Base-by-base conservation (phyloP, 2,888 invertebrate genomes). In the Latrodectus elegans region DNA sequence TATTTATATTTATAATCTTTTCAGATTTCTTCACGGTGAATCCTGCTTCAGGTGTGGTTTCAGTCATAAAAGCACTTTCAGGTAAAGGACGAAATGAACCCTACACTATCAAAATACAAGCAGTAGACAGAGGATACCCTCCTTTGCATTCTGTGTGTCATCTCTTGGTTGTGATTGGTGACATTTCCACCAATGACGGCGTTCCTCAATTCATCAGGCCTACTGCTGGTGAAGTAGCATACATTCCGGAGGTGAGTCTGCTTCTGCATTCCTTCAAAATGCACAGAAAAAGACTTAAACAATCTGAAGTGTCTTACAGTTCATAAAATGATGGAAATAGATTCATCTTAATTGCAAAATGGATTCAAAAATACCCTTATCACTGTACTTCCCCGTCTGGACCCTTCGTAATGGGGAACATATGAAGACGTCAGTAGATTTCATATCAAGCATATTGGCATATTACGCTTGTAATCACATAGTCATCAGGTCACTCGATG, bases 171-270 rank as follows among this genome's bases (percentile, higher is more conserved):
- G 88, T 89, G 26, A 87, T 90, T 12, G 96, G 96, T 0, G 96
- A 96, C 90, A 95, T 96, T 0, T 95, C 95, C 76, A 95, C 95
- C 85, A 96, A 96, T 90, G 96, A 96, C 91, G 96, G 96, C 0
- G 95, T 96, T 1, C 96, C 96, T 0, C 93, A 94, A 49, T 95
- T 96, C 91, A 94, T 95, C 17, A 93, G 95, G 80, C 96, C 96
- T 0, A 94, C 94, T 10, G 92, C 94, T 6, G 95, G 95, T 67
- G 95, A 96, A 92, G 92, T 94, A n/a, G 94, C 96, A 0, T 94
- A 93, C 90, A 93, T 96, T 8, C 94, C 95, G 22, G 96, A 96
- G 94, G 95, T 95, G 89, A 91, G 87, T 38, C 26, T 12, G 22
- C 38, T 38, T 26, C n/a, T 17, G 55, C 17, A 52, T 53, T 73